These are phyloP conservation scores for Unio delphinus DNA, from an alignment of 2,888 invertebrate species.

Conservation along the genomic window DNA sequence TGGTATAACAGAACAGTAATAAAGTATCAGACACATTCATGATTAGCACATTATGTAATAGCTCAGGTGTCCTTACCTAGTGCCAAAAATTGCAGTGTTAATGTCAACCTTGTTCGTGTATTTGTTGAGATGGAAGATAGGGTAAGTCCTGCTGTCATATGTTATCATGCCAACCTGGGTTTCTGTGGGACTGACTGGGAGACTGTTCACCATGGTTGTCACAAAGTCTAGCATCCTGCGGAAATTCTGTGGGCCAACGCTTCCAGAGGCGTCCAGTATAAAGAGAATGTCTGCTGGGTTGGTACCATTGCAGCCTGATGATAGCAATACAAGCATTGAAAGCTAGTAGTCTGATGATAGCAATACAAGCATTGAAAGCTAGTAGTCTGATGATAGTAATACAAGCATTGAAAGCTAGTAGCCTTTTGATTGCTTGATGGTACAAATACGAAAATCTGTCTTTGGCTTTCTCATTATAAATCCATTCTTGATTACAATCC, in stretches of 20 bases:
- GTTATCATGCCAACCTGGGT: slow-evolving; percentile 40
- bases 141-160: slow-evolving; percentile 27
- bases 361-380: too few relatives aligned
- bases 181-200: slow-evolving; percentile 32
- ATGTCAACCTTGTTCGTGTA: slow-evolving; percentile 24
- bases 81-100: slow-evolving; percentile 17
- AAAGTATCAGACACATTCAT: too few relatives aligned
- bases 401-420: too few relatives aligned
- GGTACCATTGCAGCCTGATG: slow-evolving; percentile 19
- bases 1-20: too few relatives aligned
- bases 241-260: slow-evolving; percentile 38
- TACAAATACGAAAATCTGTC: too few relatives aligned
- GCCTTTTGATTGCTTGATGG: too few relatives aligned
- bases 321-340: too few relatives aligned
- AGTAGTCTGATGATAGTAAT: slow-evolving; percentile 1
- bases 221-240: slow-evolving; percentile 39
- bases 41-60: too few relatives aligned
- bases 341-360: slow-evolving; percentile 1
- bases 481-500: too few relatives aligned
- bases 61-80: too few relatives aligned
- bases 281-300: slow-evolving; percentile 45
- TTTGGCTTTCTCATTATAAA: too few relatives aligned
- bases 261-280: slow-evolving; percentile 42
- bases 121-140: slow-evolving; percentile 42
- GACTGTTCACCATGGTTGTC: slow-evolving; percentile 26